Conservation (phyloP, 2,797 vertebrate genomes). For the Parauchenoglanis punctatus region DNA sequence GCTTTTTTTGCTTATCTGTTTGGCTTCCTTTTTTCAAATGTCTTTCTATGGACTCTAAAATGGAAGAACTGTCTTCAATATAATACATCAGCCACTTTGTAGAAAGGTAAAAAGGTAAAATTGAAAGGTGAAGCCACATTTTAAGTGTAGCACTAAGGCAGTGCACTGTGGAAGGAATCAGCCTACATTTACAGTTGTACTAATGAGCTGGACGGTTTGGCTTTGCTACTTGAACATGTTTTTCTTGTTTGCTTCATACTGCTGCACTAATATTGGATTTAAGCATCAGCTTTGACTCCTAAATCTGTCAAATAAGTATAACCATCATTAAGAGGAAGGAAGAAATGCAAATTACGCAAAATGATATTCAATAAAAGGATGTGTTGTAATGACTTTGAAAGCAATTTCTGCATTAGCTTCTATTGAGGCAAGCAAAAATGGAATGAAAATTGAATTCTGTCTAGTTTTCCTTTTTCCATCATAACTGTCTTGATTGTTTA, state of each 20-base stretch:
- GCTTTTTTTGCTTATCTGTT: slow-evolving; percentile 57
- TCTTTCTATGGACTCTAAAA: slow-evolving; percentile 61
- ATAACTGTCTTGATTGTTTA: slow-evolving; percentile 43
- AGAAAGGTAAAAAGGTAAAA: slow-evolving; percentile 54
- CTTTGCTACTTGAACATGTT: slow-evolving; percentile 54
- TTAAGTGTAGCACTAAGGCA: slow-evolving; percentile 55
- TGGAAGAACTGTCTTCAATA: slow-evolving; percentile 51
- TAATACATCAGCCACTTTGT: slow-evolving; percentile 58
- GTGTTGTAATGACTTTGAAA: slow-evolving; percentile 21
- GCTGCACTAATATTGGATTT: slow-evolving; percentile 11
- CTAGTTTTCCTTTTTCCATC: slow-evolving; percentile 32
- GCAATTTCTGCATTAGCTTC: slow-evolving; percentile 18
- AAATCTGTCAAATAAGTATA: slow-evolving; percentile 4
- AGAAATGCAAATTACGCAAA: neutral
- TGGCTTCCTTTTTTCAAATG: slow-evolving; percentile 58
- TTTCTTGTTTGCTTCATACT: slow-evolving; percentile 22
- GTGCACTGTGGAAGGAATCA: slow-evolving; percentile 53
- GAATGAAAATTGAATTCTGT: slow-evolving; percentile 25
- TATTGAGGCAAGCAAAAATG: slow-evolving; percentile 16
- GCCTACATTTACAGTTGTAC: slow-evolving; percentile 59
- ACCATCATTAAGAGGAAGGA: neutral
- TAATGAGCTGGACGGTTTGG: slow-evolving; percentile 50
- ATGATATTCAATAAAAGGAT: slow-evolving; percentile 22
- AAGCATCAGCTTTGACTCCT: slow-evolving; percentile 22
- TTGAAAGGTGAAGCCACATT: slow-evolving; percentile 65